These are phyloP conservation scores for Hystrix cristata DNA, from an alignment of 2,113 vertebrate genomes.

Conservation along the genomic window DNA sequence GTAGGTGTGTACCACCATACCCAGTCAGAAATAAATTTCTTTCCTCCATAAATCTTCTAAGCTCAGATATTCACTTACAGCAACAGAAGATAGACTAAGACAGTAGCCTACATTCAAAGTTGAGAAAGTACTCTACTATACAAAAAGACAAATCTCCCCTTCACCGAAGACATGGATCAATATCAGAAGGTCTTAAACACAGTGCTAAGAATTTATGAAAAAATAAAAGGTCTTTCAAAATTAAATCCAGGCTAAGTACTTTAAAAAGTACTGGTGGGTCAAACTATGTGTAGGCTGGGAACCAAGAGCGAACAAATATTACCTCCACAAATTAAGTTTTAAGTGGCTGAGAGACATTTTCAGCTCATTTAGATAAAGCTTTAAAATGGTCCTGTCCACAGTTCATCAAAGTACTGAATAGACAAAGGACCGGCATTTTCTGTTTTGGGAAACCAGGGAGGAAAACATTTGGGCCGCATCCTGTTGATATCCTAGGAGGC, in stretches of 20 bases:
- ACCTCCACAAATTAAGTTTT: conserved; percentile 62
- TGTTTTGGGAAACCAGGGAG: conserved; percentile 65
- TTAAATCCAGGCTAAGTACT: conserved; percentile 42
- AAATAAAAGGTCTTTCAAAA: conserved; percentile 59
- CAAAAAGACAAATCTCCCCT: background rate
- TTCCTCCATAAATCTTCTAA: background rate
- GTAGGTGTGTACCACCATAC: background rate
- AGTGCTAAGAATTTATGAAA: conserved; percentile 28
- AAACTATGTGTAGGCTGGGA: conserved; percentile 57
- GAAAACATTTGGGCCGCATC: conserved; percentile 65
- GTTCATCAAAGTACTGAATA: conserved; percentile 50
- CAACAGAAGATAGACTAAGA: background rate
- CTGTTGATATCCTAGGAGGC: conserved; percentile 75
- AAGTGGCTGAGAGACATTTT: conserved; percentile 49
- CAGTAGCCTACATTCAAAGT: background rate
- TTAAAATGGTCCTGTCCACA: conserved; percentile 32
- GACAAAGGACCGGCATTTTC: conserved; percentile 62
- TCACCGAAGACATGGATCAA: background rate
- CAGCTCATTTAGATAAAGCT: conserved; percentile 60
- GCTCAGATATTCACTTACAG: background rate
- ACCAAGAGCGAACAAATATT: conserved; percentile 57
- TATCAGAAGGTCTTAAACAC: background rate
- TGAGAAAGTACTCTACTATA: background rate
- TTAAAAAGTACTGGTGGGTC: background rate
- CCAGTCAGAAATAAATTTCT: background rate